Evolutionary conservation across 2,888 invertebrate genomes (phyloP).

Genomic region (Rhamphomyia laevipes): DNA sequence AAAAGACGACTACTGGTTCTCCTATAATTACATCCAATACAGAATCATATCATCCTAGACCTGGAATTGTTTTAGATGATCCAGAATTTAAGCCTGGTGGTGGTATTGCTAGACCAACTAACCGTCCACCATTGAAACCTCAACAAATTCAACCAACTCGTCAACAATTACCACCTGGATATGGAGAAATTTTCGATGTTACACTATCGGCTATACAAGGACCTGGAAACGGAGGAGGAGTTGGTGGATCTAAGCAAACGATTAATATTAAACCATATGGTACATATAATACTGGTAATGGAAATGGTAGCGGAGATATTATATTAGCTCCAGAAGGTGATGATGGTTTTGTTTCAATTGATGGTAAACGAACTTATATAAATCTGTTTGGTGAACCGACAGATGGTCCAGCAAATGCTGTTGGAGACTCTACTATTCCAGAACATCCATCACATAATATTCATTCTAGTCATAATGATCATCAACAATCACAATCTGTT

Average conservation of each 20-base stretch:
- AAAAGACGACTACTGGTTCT: conserved; percentile 11
- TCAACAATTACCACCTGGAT: conserved; percentile 40
- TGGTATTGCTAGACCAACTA: conserved; percentile 24
- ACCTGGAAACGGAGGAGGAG: conserved; percentile 46
- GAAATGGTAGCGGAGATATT: conserved; percentile 46
- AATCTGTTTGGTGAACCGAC: conserved; percentile 63
- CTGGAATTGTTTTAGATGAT: conserved; percentile 78
- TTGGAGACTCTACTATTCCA: conserved; percentile 21
- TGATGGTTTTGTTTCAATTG: conserved; percentile 82
- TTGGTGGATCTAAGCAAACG: conserved; percentile 36
- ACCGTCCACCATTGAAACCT: conserved; percentile 24
- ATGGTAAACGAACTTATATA: conserved; percentile 79
- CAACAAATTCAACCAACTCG: conserved; percentile 37
- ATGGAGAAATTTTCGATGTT: conserved; percentile 77
- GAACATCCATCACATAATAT: conserved; percentile 25
- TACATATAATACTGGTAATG: conserved; percentile 23
- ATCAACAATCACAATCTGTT: conserved; percentile 29
- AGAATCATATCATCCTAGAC: conserved; percentile 57
- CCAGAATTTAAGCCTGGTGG: conserved; percentile 64
- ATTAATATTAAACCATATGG: conserved; percentile 37
- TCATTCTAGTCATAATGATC: conserved; percentile 16
- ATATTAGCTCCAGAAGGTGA: conserved; percentile 69
- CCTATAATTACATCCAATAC: conserved; percentile 18
- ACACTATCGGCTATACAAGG: conserved; percentile 82
- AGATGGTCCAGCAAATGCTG: conserved; percentile 32